Evolutionary conservation across 2,888 invertebrate genomes (phyloP).

Genomic region (Luffia ferchaultella): DNA sequence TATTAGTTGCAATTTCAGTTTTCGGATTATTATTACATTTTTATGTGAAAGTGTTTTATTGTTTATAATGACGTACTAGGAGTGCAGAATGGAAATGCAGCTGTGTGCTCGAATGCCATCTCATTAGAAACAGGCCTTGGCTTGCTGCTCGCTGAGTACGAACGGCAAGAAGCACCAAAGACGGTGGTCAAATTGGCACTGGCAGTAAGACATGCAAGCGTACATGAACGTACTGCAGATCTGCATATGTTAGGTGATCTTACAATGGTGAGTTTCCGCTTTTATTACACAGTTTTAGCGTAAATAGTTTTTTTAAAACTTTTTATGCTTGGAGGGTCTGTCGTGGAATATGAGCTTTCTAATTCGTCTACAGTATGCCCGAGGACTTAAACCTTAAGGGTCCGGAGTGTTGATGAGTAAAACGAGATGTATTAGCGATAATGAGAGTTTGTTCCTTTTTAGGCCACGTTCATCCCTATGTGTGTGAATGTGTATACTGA

Average conservation of each 20-base stretch:
- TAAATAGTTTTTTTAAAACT: neutral
- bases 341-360: too few relatives aligned
- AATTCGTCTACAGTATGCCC: too few relatives aligned
- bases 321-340: neutral
- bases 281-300: neutral
- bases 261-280: constrained; percentile 59
- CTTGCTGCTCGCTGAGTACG: constrained; percentile 46
- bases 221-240: constrained; percentile 70
- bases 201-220: constrained; percentile 69
- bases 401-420: too few relatives aligned
- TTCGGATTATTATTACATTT: too few relatives aligned
- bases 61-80: too few relatives aligned
- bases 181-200: constrained; percentile 52
- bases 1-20: too few relatives aligned
- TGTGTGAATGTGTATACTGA: too few relatives aligned
- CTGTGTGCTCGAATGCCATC: constrained; percentile 31
- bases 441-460: too few relatives aligned
- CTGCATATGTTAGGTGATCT: constrained; percentile 54
- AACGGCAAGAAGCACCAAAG: constrained; percentile 30
- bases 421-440: too few relatives aligned
- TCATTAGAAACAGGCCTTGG: constrained; percentile 34
- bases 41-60: too few relatives aligned
- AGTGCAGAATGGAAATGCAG: constrained; percentile 4
- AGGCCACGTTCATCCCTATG: too few relatives aligned
- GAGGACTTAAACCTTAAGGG: too few relatives aligned